Evolutionary conservation across 2,888 invertebrate species (phyloP), one percentile per base, ranked within the genome.

Genomic region (Drosophila histrio): DNA sequence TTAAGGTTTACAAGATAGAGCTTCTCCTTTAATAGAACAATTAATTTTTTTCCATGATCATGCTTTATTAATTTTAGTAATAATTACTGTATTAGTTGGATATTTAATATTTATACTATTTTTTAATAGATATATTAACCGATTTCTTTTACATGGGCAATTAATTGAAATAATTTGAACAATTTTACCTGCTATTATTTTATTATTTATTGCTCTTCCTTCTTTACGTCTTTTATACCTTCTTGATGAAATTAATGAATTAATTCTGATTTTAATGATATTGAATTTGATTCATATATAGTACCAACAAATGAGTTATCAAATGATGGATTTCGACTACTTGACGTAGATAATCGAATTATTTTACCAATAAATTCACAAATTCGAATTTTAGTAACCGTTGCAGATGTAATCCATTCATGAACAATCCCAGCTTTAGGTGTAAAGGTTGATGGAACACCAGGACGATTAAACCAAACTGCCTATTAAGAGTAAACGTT

Each of bases 181-280:
- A 15, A 92, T 94, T 87, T 70, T 94, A 53, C 94, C 94, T 5
- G 93, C 94, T 53, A 91, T 94, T 87, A 93, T 93, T 78, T 91
- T 94, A 92, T 92, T 94, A 92, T 93, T 94, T 92, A 93, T 94
- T 92, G 94, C 93, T 0, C 73, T 94, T 30, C 94, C 94, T 0
- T 94, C 94, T 0, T 77, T 94, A 80, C 94, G 93, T 26, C 79
- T 94, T 84, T 84, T 95, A 83, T 94, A 95, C 81, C 78, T 94
- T 90, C 85, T 94, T 85, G 94, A 94, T 91, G 94, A 94, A 94
- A 88, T 93, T 86, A 93, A 93, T 91, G 92, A 92, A 41, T 0
- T 94, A 94, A n/a, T n/a, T n/a, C n/a, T n/a, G n/a, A n/a, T n/a
- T n/a, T 89, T 94, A 94, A 93, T 94, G 94, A 93, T 94, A 94